These are phyloP conservation scores for Siniperca undulata DNA, from an alignment of 2,797 vertebrate genomes.

Conservation along the genomic window DNA sequence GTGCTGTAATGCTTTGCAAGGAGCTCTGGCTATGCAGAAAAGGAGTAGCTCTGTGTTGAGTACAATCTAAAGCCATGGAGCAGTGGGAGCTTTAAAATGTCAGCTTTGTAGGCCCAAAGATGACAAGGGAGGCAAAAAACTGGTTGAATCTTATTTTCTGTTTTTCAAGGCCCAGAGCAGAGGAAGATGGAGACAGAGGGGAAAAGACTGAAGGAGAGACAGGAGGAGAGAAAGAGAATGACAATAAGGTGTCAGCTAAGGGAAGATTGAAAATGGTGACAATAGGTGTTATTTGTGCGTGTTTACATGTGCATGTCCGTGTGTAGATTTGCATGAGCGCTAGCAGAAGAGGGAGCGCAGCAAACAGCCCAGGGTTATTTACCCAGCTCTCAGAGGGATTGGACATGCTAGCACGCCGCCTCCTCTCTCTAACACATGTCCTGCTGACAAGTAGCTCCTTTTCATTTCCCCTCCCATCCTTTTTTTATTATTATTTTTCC, in stretches of 20 bases:
- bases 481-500: neutral
- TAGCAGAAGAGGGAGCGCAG: conserved; percentile 15
- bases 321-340: conserved; percentile 39
- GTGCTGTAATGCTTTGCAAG: neutral
- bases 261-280: conserved; percentile 13
- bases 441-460: conserved; percentile 46
- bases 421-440: conserved; percentile 2
- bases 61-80: neutral
- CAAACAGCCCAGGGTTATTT: conserved; percentile 62
- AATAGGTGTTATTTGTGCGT: conserved; percentile 20
- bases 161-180: conserved; percentile 16
- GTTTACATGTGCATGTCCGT: neutral
- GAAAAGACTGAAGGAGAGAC: neutral
- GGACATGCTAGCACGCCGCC: conserved; percentile 25
- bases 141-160: neutral
- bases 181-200: neutral
- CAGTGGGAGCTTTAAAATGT: conserved; percentile 16
- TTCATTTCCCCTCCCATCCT: neutral
- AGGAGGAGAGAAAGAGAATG: conserved; percentile 12
- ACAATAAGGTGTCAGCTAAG: conserved; percentile 23
- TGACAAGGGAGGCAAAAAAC: neutral
- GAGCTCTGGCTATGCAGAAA: neutral
- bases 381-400: conserved; percentile 41
- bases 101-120: neutral
- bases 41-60: neutral